phyloP scores from a whole-genome alignment of 2,888 invertebrate species.

The Caradrina clavipalpis region DNA sequence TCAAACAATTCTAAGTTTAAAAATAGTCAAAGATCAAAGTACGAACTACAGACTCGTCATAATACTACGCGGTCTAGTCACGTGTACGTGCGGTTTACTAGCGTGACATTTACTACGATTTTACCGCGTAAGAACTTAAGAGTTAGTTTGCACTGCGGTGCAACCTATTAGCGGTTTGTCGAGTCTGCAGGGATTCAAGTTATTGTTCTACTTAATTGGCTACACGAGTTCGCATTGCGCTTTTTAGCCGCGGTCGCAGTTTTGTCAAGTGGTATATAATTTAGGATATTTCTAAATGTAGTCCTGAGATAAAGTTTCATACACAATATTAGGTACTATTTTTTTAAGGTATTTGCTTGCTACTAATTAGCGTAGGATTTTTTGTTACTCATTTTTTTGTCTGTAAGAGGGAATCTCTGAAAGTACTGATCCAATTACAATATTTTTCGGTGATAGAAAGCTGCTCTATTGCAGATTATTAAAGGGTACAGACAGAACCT shows the following conservation, averaged over 20 bases:
- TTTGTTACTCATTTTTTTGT: too few species aligned
- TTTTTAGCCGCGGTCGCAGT: constrained; percentile 18
- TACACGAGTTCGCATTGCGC: constrained; percentile 11
- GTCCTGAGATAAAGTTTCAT: neutral
- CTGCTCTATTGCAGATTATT: too few species aligned
- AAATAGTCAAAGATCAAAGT: constrained; percentile 16
- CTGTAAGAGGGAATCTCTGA: too few species aligned
- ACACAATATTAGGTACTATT: neutral
- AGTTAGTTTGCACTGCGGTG: constrained; percentile 25
- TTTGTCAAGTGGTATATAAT: constrained; percentile 8
- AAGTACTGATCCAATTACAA: too few species aligned
- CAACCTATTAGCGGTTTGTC: constrained; percentile 22
- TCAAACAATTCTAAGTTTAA: neutral
- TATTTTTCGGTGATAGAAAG: too few species aligned
- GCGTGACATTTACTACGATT: constrained; percentile 23
- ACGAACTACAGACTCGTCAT: constrained; percentile 17
- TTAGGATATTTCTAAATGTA: neutral
- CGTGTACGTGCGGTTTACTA: constrained; percentile 27
- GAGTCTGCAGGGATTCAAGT: constrained; percentile 15
- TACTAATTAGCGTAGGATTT: too few species aligned
- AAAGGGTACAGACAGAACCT: too few species aligned
- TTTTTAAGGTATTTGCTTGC: too few species aligned
- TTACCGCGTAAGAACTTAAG: neutral
- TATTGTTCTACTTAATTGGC: constrained; percentile 28
- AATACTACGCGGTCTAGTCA: constrained; percentile 24